Evolutionary conservation across 2,888 invertebrate genomes (phyloP).

Genomic region (Leptinotarsa juncta): DNA sequence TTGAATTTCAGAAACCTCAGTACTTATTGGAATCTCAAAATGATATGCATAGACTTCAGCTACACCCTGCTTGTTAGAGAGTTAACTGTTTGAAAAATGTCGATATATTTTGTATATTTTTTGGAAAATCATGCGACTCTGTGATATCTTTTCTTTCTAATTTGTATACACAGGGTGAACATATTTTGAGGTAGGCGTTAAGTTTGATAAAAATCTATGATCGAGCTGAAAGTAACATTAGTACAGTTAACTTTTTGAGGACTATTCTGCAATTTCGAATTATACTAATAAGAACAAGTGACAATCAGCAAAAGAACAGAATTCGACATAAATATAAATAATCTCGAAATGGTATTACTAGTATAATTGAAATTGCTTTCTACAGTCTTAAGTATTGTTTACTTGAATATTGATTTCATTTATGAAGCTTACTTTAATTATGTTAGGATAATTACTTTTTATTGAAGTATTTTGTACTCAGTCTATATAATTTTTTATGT

Average conservation of each 20-base stretch:
- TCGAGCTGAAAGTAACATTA: not conserved
- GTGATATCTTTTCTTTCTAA: slow-evolving; percentile 4
- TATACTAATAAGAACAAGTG: not conserved
- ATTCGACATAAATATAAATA: not conserved
- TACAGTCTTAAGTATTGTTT: too few relatives aligned
- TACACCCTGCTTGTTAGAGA: slow-evolving; percentile 8
- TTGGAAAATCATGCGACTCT: slow-evolving; percentile 10
- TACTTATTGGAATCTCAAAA: slow-evolving; percentile 7
- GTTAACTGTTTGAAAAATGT: slow-evolving; percentile 11
- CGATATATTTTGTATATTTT: slow-evolving; percentile 12
- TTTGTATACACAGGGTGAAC: slow-evolving; percentile 9
- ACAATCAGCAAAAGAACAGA: not conserved
- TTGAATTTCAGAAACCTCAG: not conserved
- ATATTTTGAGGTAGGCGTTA: not conserved
- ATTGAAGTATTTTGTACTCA: not conserved
- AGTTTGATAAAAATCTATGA: slow-evolving; percentile 12
- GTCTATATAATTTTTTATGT: not conserved
- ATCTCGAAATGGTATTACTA: not conserved
- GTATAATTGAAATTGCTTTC: not conserved
- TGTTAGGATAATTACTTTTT: not conserved
- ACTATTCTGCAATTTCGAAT: not conserved
- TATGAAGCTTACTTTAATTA: not conserved
- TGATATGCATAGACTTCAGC: not conserved
- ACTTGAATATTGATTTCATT: too few relatives aligned
- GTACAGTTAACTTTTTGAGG: slow-evolving; percentile 5